Conservation (phyloP, 37 sponge, comb jelly and placozoan species). For the Hormiphora californensis region DNA sequence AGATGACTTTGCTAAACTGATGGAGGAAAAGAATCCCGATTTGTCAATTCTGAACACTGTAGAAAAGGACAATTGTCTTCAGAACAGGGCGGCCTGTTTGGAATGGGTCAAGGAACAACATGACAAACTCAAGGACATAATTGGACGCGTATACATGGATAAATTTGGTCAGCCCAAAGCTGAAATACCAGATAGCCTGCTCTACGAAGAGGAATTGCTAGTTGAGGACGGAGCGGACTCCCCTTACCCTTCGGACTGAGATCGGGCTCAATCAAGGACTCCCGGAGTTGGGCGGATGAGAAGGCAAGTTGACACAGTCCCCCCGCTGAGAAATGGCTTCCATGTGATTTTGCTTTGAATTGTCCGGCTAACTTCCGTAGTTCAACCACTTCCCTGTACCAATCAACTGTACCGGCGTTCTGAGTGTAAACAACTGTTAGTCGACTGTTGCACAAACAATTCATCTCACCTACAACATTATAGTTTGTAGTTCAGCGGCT, state of each 20-base stretch:
- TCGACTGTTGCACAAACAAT: no score
- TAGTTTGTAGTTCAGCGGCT: no score
- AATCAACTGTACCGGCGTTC: not conserved
- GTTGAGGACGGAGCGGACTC: not conserved
- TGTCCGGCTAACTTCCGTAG: conserved; percentile 3
- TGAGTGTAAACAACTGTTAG: not conserved
- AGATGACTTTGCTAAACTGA: no score
- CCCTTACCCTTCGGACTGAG: not conserved
- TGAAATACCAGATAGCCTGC: not conserved
- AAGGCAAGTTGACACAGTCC: not conserved
- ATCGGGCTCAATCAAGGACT: not conserved
- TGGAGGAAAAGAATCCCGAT: not conserved
- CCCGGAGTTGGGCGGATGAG: conserved; percentile 1
- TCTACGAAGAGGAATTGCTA: conserved; percentile 2
- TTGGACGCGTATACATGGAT: not conserved
- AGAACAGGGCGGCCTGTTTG: conserved; percentile 11
- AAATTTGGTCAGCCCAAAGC: not conserved
- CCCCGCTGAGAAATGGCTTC: conserved; percentile 21
- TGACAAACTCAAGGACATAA: not conserved
- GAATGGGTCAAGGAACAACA: not conserved
- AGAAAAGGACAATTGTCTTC: conserved; percentile 23
- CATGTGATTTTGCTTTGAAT: conserved; percentile 44
- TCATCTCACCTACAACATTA: no score
- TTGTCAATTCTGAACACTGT: not conserved
- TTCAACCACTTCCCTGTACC: conserved; percentile 9